phyloP scores from a whole-genome alignment of 2,888 invertebrate genomes.

The Homarus gammarus region DNA sequence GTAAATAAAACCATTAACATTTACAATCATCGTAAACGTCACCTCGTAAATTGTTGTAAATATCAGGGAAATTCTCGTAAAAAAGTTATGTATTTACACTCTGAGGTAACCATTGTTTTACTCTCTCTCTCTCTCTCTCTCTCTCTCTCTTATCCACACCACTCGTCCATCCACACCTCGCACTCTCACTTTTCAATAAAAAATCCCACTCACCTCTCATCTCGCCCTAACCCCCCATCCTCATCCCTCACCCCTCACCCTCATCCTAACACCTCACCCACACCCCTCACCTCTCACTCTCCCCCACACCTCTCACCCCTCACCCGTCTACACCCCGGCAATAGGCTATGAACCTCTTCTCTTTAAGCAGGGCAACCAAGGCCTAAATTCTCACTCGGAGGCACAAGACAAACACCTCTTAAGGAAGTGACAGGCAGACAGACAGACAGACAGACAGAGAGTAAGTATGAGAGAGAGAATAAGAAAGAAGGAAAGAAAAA shows the following conservation, averaged over 20 bases:
- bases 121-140: neutral
- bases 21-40: too few species aligned
- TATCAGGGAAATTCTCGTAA: too few species aligned
- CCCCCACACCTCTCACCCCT: neutral
- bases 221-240: neutral
- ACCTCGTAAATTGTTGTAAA: too few species aligned
- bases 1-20: too few species aligned
- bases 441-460: conserved; percentile 13
- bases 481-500: conserved; percentile 13
- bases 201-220: neutral
- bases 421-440: neutral
- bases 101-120: too few species aligned
- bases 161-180: neutral
- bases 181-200: neutral
- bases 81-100: too few species aligned
- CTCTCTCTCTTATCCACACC: neutral
- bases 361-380: conserved; percentile 22
- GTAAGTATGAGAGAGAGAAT: too few species aligned
- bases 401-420: conserved; percentile 3
- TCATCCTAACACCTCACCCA: neutral
- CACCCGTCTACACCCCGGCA: neutral
- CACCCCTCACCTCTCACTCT: neutral
- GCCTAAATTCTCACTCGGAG: conserved; percentile 15
- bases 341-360: conserved; percentile 39
- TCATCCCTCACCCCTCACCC: neutral